Evolutionary conservation across 2,113 vertebrate genomes (phyloP).

Genomic region (Cephalophus harveyi): DNA sequence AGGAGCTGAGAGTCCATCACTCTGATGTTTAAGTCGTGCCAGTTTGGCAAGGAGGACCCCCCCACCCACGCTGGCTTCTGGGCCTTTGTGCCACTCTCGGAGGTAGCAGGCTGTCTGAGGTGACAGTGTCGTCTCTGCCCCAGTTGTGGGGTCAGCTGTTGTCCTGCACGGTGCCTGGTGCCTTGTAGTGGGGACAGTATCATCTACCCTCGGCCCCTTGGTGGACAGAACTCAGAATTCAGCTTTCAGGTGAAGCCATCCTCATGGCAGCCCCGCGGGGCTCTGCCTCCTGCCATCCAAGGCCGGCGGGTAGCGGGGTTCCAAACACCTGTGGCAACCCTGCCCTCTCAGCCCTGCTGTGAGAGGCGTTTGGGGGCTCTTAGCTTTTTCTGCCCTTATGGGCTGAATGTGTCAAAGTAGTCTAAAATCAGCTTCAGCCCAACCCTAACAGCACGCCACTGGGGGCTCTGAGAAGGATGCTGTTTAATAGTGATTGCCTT

Average conservation of each 20-base stretch:
- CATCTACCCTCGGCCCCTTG: background rate
- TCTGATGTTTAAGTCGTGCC: background rate
- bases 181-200: too few species aligned
- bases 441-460: background rate
- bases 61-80: background rate
- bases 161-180: background rate
- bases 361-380: background rate
- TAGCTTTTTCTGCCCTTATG: background rate
- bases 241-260: background rate
- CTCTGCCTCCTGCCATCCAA: background rate
- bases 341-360: background rate
- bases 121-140: background rate
- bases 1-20: background rate
- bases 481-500: background rate
- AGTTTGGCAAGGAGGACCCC: background rate
- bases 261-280: rapidly evolving
- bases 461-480: background rate
- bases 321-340: background rate
- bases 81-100: background rate
- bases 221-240: background rate
- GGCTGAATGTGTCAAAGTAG: background rate
- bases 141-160: too few species aligned
- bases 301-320: rapidly evolving
- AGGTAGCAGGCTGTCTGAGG: background rate
- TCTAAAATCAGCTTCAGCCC: background rate